Conservation (phyloP, 2,113 vertebrate species). For the Phocoena sinus region DNA sequence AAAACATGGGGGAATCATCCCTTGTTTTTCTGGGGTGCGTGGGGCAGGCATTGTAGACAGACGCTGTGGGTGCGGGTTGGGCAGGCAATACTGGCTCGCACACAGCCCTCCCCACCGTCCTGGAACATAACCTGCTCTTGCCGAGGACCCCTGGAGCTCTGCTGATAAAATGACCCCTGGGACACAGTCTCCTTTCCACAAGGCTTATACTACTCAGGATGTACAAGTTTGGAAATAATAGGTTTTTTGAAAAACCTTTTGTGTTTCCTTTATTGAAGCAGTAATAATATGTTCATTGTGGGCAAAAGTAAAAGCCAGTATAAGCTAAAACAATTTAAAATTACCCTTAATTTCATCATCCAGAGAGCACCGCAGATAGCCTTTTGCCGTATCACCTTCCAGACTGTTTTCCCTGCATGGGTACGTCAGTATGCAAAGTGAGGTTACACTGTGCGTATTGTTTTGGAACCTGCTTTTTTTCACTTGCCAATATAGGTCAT, state of each 20-base stretch:
- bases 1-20: not conserved
- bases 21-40: not conserved
- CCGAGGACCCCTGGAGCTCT: not conserved
- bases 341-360: not conserved
- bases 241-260: not conserved
- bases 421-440: rapidly evolving
- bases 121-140: not conserved
- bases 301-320: not conserved
- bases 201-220: not conserved
- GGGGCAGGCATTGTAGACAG: rapidly evolving
- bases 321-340: not conserved
- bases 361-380: not conserved
- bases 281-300: not conserved
- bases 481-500: no score
- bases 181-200: not conserved
- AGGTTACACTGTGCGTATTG: not conserved
- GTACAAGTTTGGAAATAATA: not conserved
- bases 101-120: no score
- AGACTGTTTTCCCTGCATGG: not conserved
- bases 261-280: not conserved
- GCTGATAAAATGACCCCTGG: not conserved
- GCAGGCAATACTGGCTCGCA: not conserved
- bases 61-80: not conserved
- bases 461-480: not conserved
- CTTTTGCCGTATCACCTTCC: not conserved